Conservation (phyloP, 30 jellyfish, hydroid and myxozoan species). For the Chrysaora quinquecirrha region DNA sequence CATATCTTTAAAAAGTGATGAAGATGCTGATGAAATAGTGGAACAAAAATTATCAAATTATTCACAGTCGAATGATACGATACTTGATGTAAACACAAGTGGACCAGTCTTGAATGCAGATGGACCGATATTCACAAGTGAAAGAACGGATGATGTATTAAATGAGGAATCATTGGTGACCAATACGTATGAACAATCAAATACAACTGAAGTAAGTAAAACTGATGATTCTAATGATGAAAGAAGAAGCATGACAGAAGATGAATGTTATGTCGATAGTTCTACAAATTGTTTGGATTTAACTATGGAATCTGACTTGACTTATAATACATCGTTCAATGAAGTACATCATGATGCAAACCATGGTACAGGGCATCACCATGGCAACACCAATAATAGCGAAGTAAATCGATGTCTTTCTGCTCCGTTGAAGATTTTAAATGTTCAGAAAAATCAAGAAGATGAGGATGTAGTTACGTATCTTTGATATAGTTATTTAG, state of each 20-base stretch:
- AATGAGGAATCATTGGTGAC: too few relatives aligned
- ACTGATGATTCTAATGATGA: constrained; percentile 15
- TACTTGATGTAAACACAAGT: neutral
- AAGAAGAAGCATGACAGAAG: constrained; percentile 22
- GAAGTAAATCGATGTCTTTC: neutral
- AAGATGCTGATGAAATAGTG: constrained; percentile 38
- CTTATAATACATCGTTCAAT: neutral
- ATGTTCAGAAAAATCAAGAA: neutral
- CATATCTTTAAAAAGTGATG: constrained; percentile 14
- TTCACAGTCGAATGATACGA: constrained; percentile 1
- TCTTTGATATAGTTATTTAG: neutral
- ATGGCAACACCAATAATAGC: neutral
- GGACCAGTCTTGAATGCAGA: constrained; percentile 17
- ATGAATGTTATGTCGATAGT: neutral
- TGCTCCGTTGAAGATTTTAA: constrained; percentile 9
- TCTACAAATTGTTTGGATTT: neutral
- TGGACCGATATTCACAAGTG: constrained; percentile 73
- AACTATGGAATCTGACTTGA: neutral
- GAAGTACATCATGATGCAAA: neutral
- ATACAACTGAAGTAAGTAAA: neutral
- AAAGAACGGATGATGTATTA: constrained; percentile 22
- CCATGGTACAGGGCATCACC: neutral
- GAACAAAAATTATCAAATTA: constrained; percentile 1
- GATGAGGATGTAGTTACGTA: constrained; percentile 6
- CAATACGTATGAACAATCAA: neutral